Conservation (phyloP, 2,113 vertebrate genomes). For the Cnemophilus loriae region DNA sequence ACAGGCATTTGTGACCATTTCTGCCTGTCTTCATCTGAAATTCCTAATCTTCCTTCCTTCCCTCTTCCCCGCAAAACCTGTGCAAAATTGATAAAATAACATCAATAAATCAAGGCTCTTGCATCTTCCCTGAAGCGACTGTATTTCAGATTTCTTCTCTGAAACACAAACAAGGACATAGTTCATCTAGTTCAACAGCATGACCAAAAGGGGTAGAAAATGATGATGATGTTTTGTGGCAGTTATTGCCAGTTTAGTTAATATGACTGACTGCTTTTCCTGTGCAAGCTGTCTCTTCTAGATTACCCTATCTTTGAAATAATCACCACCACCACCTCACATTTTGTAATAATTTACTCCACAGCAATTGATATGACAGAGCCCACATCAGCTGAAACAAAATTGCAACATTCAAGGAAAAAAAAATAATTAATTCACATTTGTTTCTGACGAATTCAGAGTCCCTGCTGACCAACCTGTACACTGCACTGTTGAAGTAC, state of each 20-base stretch:
- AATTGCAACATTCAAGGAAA: not conserved
- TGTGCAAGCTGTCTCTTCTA: slow-evolving; percentile 20
- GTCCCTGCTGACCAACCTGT: not conserved
- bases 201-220: slow-evolving; percentile 21
- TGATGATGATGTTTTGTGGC: slow-evolving; percentile 43
- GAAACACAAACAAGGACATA: slow-evolving; percentile 61
- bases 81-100: slow-evolving; percentile 59
- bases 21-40: slow-evolving; percentile 39
- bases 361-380: not conserved
- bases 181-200: slow-evolving; percentile 36
- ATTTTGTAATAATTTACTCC: slow-evolving; percentile 10
- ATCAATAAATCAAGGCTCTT: slow-evolving; percentile 51
- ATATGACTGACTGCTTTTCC: slow-evolving; percentile 36
- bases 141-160: slow-evolving; percentile 34
- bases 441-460: not conserved
- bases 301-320: slow-evolving; percentile 38
- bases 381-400: not conserved
- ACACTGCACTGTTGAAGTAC: not conserved
- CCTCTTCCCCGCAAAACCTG: slow-evolving; percentile 15
- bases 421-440: not conserved
- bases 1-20: slow-evolving; percentile 27
- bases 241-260: slow-evolving; percentile 52
- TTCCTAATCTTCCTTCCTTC: slow-evolving; percentile 23
- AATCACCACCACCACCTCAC: slow-evolving; percentile 16
- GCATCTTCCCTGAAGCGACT: slow-evolving; percentile 29